Evolutionary conservation across 2,113 vertebrate genomes (phyloP).

Genomic region (Podarcis muralis): DNA sequence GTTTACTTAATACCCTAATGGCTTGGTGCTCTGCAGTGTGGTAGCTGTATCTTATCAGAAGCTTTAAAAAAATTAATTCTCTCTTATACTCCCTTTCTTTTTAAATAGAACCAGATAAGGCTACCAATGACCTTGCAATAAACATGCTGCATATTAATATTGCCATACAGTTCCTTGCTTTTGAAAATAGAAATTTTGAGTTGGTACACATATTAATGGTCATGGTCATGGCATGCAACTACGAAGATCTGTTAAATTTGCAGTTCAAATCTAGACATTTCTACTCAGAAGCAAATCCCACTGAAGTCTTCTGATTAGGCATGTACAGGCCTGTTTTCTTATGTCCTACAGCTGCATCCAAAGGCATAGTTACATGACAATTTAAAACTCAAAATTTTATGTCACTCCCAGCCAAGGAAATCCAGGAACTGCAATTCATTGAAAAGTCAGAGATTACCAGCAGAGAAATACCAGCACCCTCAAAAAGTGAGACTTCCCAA

Average conservation of each 20-base stretch:
- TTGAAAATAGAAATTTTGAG: background rate
- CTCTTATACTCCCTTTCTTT: background rate
- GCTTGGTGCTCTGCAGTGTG: conserved; percentile 24
- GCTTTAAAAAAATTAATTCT: conserved; percentile 49
- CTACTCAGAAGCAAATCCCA: no score
- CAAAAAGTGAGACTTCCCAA: background rate
- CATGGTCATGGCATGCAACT: no score
- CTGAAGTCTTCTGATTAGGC: no score
- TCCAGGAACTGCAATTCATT: background rate
- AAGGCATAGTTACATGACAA: background rate
- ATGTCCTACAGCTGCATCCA: background rate
- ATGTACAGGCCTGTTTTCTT: no score
- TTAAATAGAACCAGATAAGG: background rate
- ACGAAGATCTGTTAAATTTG: no score
- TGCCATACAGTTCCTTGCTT: background rate
- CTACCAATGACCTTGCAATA: background rate
- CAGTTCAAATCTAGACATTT: no score
- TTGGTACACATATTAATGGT: no score
- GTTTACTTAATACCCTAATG: conserved; percentile 23
- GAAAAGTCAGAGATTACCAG: background rate
- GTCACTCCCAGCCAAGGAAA: background rate
- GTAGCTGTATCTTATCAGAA: conserved; percentile 32
- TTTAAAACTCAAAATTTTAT: background rate
- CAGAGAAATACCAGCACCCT: background rate
- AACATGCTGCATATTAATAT: background rate